Base-by-base conservation (phyloP, 2,113 vertebrate genomes). In the Microcebus griseorufus region DNA sequence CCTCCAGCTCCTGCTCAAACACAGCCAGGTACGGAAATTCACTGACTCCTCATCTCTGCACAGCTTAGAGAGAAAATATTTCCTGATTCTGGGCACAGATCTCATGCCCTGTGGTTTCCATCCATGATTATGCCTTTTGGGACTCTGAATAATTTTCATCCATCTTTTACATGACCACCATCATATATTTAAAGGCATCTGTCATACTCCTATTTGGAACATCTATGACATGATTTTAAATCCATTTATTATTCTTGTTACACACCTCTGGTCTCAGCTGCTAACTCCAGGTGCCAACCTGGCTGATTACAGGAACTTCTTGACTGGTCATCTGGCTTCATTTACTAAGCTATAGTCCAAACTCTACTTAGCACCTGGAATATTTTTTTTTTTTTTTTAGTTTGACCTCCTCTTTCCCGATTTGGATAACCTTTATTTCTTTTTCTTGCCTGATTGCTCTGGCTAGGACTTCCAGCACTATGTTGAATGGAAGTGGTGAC, bases 111-210 rank as follows among this genome's bases (percentile, higher is more conserved):
- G 0, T 42, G 23, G 76, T 81, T 75, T 93, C 72, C 9, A n/a
- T 32, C 48, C 58, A 8, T 7, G 7, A 9, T 9, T 53, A 62
- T 90, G 67, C 39, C 73, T 48, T 64, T 51, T 0, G 69, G 25
- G 67, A 76, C 51, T 90, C 48, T 65, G 75, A 79, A 65, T 76
- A 55, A 90, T 48, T 84, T 88, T 60, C 76, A 75, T 55, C 20
- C 22, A n/a, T 73, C 55, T 93, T 95, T 89, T 45, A 42, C 27
- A 29, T 20, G 45, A 88, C 5, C 55, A 1, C 29, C 60, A 4
- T 72, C 69, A 60, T n/a, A 76, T 69, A 67, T 32, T 79, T 62
- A 53, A 95, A 90, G 51, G 5, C 29, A 62, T 22, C 27, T 69
- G 39, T 79, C 32, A 39, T 82, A 67, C 87, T 73, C 83, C 79